Percentiles rank a stretch among this genome's conserved stretches.
Evolutionary conservation across 2,113 vertebrate genomes (phyloP).

Genomic region (Podarcis cretensis): DNA sequence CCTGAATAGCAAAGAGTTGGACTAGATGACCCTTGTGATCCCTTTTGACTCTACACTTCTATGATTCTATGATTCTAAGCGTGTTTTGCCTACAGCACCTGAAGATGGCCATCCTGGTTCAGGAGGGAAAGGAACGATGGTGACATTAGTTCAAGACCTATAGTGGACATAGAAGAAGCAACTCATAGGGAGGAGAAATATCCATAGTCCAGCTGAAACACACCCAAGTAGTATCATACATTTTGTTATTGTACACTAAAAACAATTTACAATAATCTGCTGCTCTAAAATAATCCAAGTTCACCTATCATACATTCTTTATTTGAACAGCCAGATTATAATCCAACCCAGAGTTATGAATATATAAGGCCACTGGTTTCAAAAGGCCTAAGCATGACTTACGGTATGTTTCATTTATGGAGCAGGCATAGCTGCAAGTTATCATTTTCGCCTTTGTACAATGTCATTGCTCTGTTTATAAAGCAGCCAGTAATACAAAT

Average conservation of each 20-base stretch:
- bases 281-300: background rate
- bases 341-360: background rate
- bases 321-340: background rate
- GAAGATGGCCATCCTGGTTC: background rate
- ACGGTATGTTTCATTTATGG: background rate
- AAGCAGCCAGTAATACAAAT: conserved; percentile 26
- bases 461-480: conserved; percentile 17
- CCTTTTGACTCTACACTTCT: too few species aligned
- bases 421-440: background rate
- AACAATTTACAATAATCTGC: background rate
- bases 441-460: conserved; percentile 16
- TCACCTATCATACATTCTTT: background rate
- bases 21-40: too few species aligned
- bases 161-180: background rate
- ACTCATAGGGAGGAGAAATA: background rate
- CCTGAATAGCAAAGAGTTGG: too few species aligned
- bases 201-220: background rate
- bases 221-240: background rate
- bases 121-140: background rate
- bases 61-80: too few species aligned
- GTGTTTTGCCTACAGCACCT: background rate
- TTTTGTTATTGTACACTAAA: background rate
- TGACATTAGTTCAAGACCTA: background rate
- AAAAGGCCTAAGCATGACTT: background rate
- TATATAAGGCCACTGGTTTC: background rate